A percentile compares a stretch with the other conserved stretches of the same genome.
These are phyloP conservation scores for Triops longicaudatus DNA, from an alignment of 1,140 invertebrate genomes.

Conservation along the genomic window DNA sequence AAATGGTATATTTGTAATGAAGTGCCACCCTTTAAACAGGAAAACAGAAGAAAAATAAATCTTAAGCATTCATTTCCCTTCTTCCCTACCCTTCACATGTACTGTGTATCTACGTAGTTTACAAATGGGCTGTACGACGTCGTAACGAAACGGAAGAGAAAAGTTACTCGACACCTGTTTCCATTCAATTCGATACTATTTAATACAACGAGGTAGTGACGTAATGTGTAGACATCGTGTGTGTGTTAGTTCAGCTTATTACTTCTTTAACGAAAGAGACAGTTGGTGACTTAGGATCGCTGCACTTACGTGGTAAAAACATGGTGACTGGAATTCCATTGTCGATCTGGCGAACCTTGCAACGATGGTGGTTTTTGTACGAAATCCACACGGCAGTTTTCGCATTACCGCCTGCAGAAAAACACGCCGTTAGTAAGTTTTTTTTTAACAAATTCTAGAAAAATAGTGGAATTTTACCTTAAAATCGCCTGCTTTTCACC, in stretches of 20 bases:
- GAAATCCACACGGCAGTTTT: background rate
- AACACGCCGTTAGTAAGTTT: background rate
- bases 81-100: background rate
- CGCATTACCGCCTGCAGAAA: background rate
- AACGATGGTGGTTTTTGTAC: conserved; percentile 5
- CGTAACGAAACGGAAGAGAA: background rate
- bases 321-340: background rate
- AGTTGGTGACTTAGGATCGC: background rate
- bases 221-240: too few species aligned
- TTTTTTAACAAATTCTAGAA: too few species aligned
- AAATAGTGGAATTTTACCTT: background rate
- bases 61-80: background rate
- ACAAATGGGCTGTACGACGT: background rate
- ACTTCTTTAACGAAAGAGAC: too few species aligned
- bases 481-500: background rate
- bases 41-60: background rate
- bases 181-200: too few species aligned
- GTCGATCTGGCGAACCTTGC: background rate
- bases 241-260: too few species aligned
- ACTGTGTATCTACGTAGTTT: background rate
- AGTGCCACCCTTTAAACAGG: too few species aligned
- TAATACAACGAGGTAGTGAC: too few species aligned
- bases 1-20: background rate
- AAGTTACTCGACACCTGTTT: background rate
- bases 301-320: background rate